phyloP scores from a whole-genome alignment of 2,888 invertebrate genomes.

The Pecten maximus region DNA sequence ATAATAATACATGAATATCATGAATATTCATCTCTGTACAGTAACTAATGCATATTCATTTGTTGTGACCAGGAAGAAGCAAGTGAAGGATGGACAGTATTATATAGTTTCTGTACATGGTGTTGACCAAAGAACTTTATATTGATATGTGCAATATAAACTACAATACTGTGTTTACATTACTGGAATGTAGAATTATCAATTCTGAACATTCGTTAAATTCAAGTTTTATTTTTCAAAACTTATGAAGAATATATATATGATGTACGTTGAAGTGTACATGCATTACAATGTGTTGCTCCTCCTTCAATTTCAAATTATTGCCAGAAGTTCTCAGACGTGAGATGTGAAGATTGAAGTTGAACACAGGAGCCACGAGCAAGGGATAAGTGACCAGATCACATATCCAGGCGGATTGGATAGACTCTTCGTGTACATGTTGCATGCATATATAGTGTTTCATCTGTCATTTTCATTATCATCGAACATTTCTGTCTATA shows the following conservation, averaged over 20 bases:
- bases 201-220: background rate
- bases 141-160: conserved; percentile 22
- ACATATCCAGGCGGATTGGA: too few relatives aligned
- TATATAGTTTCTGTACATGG: background rate
- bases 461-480: background rate
- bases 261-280: background rate
- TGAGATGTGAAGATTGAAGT: background rate
- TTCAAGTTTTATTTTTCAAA: conserved; percentile 29
- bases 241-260: background rate
- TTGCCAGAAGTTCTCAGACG: background rate
- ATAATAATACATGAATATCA: conserved; percentile 13
- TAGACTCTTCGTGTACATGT: background rate
- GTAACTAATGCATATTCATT: background rate
- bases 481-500: background rate
- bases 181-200: background rate
- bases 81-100: background rate
- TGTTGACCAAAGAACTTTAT: conserved; percentile 15
- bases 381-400: background rate
- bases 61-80: background rate
- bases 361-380: background rate
- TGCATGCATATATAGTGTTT: background rate
- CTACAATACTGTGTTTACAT: background rate
- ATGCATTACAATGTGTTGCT: background rate
- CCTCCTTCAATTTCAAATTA: background rate
- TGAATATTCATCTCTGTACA: background rate